Evolutionary conservation across 2,797 vertebrate species (phyloP).

Genomic region (Sphenodon punctatus): DNA sequence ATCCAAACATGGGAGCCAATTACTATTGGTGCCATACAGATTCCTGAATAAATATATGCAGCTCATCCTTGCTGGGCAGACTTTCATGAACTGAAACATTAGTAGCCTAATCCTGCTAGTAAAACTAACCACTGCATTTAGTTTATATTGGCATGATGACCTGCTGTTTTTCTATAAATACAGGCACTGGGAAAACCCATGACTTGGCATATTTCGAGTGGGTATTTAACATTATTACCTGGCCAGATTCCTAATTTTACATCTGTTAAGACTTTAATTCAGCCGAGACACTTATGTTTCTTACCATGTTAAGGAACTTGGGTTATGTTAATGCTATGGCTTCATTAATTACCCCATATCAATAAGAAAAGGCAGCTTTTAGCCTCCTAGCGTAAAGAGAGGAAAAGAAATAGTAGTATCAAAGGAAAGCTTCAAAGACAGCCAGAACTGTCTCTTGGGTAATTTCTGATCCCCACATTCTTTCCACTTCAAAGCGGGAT

Average conservation of each 20-base stretch:
- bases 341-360: constrained; percentile 82
- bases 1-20: constrained; percentile 7
- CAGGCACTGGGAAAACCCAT: constrained; percentile 4
- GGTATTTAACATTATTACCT: not conserved
- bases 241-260: constrained; percentile 9
- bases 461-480: constrained; percentile 93
- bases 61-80: constrained; percentile 1
- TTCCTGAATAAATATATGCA: not conserved
- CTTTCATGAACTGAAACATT: constrained; percentile 10
- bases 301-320: constrained; percentile 69
- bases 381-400: constrained; percentile 74
- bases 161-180: not conserved
- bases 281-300: too few relatives aligned
- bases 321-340: constrained; percentile 75
- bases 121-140: not conserved
- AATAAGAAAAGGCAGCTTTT: constrained; percentile 74
- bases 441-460: constrained; percentile 92
- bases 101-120: not conserved
- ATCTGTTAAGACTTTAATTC: constrained; percentile 45
- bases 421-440: constrained; percentile 98
- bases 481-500: constrained; percentile 92
- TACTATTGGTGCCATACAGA: not conserved
- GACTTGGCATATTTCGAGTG: not conserved
- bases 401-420: constrained; percentile 88
- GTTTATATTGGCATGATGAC: not conserved